Percentiles rank a stretch among this genome's conserved stretches.
phyloP scores from a whole-genome alignment of 2,797 vertebrate species.

The Micropoecilia bifurca region DNA sequence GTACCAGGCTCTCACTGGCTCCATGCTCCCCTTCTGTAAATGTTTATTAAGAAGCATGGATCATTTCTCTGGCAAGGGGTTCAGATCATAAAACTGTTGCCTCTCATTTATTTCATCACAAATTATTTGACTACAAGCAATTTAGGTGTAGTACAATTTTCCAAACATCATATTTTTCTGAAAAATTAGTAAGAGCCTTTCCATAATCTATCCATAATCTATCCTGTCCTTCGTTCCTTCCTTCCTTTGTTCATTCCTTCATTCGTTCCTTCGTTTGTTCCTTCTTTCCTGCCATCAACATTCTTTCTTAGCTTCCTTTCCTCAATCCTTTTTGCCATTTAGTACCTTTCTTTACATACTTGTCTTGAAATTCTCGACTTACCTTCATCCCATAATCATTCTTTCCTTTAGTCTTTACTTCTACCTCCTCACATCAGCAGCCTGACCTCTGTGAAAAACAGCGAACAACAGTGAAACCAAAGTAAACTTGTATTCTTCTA shows the following conservation, averaged over 20 bases:
- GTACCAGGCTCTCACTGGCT: conserved; percentile 73
- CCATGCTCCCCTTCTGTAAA: conserved; percentile 44
- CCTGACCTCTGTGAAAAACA: not conserved
- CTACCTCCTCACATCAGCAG: not conserved
- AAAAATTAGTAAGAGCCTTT: not conserved
- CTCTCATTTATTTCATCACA: conserved; percentile 39
- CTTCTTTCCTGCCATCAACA: not conserved
- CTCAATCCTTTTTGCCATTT: not conserved
- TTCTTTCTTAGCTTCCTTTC: not conserved
- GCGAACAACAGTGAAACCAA: not conserved
- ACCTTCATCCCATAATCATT: not conserved
- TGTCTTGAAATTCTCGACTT: not conserved
- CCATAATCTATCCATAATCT: too few species aligned
- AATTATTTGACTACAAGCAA: conserved; percentile 22
- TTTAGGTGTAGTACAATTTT: not conserved
- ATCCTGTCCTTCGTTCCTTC: not conserved
- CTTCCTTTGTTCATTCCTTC: not conserved
- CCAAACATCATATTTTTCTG: not conserved
- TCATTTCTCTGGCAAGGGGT: conserved; percentile 41
- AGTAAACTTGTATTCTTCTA: not conserved
- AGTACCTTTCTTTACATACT: not conserved
- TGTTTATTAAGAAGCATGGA: conserved; percentile 67
- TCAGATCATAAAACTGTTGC: conserved; percentile 32
- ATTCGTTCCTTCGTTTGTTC: not conserved
- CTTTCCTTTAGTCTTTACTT: not conserved